Evolutionary conservation across 2,888 invertebrate genomes (phyloP), one percentile per base, ranked within the genome.

Genomic region (Agrochola circellaris): DNA sequence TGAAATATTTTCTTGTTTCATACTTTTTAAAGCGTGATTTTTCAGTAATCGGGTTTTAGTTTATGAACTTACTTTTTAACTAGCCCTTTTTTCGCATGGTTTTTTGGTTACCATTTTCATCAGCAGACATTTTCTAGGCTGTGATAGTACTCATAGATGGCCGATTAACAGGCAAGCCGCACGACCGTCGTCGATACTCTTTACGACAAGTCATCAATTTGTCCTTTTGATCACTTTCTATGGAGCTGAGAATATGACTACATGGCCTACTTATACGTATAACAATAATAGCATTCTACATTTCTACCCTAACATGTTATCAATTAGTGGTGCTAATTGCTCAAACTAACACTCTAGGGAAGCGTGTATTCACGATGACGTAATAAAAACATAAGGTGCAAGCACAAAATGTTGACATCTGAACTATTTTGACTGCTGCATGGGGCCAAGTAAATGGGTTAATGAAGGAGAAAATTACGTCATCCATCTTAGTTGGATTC

Each of bases 401-500:
- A 77, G 76, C 82, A 68, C 62, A 75, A 81, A 89, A 86, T 86
- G 89, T 91, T 90, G 90, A 90, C 88, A 92, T 91, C 86, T 86
- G 84, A 93, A 94, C 91, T 94, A 94, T 95, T 95, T 94, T 93
- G 92, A 93, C 90, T 90, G 89, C 89, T 90, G 88, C 45, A 45
- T 45, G 51, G 88, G 88, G 89, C 90, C 89, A 93, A 93, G 91
- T 92, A 95, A 95, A 95, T 95, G 93, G 95, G 94, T 95, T 95
- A 96, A 95, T 95, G 95, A 95, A 95, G 93, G 90, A 93, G 93
- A 94, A 95, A 95, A 95, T 95, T 92, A 95, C 93, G 92, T 94
- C 94, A 95, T 96, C 94, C 92, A 94, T 96, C 95, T 95, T 95
- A 95, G 94, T 95, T 94, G 94, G 92, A 94, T 94, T 93, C 92